Evolutionary conservation across 2,113 vertebrate genomes (phyloP), one percentile per base, ranked within the genome.

Genomic region (Aviceda subcristata): DNA sequence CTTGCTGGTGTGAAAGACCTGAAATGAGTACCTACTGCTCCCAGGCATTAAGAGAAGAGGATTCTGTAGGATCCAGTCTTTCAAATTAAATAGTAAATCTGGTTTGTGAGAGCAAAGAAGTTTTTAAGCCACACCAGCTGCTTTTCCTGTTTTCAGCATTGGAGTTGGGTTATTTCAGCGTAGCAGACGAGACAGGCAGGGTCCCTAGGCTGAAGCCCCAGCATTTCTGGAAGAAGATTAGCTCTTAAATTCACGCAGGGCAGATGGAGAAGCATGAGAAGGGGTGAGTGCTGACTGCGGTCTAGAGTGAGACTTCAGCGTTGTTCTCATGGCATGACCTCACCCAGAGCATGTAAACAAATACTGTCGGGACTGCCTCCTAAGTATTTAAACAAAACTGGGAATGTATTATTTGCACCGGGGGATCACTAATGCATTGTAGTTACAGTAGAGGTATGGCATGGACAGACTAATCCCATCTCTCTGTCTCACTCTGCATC

Each of bases 101-200:
- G 11, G 9, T 87, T 84, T 72, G 14, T 82, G 43, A 77, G 36
- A 50, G 13, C 55, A 30, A 80, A 82, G 26, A 68, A 51, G 18
- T 27, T 51, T 94, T 88, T 45, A 77, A 91, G 68, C 48, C 53
- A n/a, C n/a, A 69, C 27, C 64, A 92, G 41, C 69, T 94, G 81
- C 75, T 71, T 94, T 89, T 90, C 78, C 69, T 90, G 11, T 75
- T 94, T 92, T 82, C 56, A 59, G 41, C 21, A 7, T 36, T 46
- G 34, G 23, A 75, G 21, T 15, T 55, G 62, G 38, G 34, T 66
- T 79, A 73, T 80, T 93, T 89, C 50, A 83, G 66, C 66, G 53
- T 6, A 76, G 55, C 56, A 72, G 51, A 46, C 0, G 5, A 79
- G 72, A 91, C 50, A 67, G 26, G 13, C 22, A 46, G 66, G 46